Percentiles rank a stretch among this genome's conserved stretches.
phyloP scores from a whole-genome alignment of 1,140 invertebrate genomes.

The Macrocentrus cingulum region DNA sequence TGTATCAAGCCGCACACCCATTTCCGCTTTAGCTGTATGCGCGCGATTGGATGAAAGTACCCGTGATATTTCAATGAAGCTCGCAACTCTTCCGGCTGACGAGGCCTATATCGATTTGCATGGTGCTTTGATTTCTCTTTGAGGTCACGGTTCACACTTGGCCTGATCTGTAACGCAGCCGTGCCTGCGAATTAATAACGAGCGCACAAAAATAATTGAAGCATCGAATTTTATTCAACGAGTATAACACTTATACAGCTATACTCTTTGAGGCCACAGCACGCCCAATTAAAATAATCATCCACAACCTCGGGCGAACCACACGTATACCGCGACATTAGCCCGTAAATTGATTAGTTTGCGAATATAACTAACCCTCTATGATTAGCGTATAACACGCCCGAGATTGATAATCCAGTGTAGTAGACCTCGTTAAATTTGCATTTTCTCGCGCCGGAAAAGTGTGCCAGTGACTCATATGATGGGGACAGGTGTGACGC shows the following conservation, averaged over 20 bases:
- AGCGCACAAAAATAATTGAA: not conserved
- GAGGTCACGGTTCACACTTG: not conserved
- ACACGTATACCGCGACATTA: not conserved
- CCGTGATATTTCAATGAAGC: constrained; percentile 15
- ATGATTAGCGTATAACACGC: constrained; percentile 11
- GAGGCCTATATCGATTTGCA: not conserved
- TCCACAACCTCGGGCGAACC: constrained; percentile 15
- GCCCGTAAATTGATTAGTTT: constrained; percentile 11
- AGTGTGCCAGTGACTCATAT: constrained; percentile 6
- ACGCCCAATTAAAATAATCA: constrained; percentile 23
- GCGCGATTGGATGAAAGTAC: constrained; percentile 6
- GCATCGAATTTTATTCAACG: not conserved
- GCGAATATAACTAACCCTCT: not conserved
- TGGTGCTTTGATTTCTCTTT: not conserved
- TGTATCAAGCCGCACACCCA: too few species aligned
- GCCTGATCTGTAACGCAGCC: not conserved
- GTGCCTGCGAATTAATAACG: constrained; percentile 3
- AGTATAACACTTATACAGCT: not conserved
- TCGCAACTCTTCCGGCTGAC: not conserved
- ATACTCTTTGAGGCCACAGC: too few species aligned
- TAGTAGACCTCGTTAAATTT: constrained; percentile 11
- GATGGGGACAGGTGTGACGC: too few species aligned
- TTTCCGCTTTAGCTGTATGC: too few species aligned
- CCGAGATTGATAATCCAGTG: constrained; percentile 12
- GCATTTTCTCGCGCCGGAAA: not conserved